A percentile compares a stretch with the other conserved stretches of the same genome.
Conservation (phyloP, 2,888 invertebrate genomes). For the Drosophila neotestacea region DNA sequence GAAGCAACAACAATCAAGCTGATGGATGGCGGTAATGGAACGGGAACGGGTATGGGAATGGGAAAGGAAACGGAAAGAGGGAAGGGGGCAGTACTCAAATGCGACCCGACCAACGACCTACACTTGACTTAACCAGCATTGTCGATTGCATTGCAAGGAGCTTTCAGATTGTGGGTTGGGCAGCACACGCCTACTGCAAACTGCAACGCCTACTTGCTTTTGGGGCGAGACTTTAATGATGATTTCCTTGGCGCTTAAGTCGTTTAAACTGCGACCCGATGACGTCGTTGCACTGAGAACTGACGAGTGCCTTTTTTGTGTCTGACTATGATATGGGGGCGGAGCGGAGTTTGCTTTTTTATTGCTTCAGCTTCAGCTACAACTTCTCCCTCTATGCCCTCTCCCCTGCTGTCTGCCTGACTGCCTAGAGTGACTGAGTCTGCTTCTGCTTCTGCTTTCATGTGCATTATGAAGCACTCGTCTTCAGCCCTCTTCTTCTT, state of each 20-base stretch:
- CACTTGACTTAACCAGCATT: conserved; percentile 83
- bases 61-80: neutral
- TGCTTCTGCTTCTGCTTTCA: conserved; percentile 63
- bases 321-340: conserved; percentile 53
- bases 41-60: neutral
- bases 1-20: conserved; percentile 62
- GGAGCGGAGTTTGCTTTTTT: conserved; percentile 57
- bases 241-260: conserved; percentile 82
- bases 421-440: conserved; percentile 52
- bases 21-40: conserved; percentile 44
- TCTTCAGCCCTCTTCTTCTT: conserved; percentile 38
- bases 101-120: conserved; percentile 80
- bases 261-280: conserved; percentile 80
- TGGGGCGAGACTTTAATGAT: conserved; percentile 79
- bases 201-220: conserved; percentile 63
- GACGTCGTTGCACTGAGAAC: conserved; percentile 48
- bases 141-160: conserved; percentile 71
- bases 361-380: conserved; percentile 53
- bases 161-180: neutral
- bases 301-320: conserved; percentile 79
- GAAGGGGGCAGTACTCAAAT: conserved; percentile 37
- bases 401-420: conserved; percentile 6
- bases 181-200: conserved; percentile 49
- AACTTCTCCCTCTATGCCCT: neutral
- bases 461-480: conserved; percentile 78